phyloP scores from a whole-genome alignment of 2,113 vertebrate species.

The Alectura lathami region DNA sequence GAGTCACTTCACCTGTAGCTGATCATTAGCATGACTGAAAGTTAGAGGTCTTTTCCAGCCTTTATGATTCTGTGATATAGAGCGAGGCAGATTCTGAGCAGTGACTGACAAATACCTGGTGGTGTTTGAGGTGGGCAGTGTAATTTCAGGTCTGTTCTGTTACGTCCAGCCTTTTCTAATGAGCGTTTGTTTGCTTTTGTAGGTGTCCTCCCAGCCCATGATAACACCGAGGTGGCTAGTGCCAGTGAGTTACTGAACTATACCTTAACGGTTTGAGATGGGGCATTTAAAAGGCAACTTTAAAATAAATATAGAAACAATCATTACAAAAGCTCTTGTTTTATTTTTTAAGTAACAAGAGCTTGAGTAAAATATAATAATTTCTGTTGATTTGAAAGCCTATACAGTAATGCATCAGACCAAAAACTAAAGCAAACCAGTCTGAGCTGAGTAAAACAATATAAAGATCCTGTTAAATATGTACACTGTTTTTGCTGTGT shows the following conservation, averaged over 20 bases:
- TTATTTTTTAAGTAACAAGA: not conserved
- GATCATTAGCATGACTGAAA: rapidly evolving
- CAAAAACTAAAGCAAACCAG: not conserved
- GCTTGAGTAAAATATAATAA: not conserved
- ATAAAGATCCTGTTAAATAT: not conserved
- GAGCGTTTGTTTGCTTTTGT: conserved; percentile 45
- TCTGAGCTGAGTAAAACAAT: not conserved
- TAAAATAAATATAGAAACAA: too few relatives aligned
- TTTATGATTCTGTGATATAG: too few relatives aligned
- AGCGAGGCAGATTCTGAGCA: not conserved
- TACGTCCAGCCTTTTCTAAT: not conserved
- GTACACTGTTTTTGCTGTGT: not conserved
- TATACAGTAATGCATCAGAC: not conserved
- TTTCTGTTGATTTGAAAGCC: not conserved
- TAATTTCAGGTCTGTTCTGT: not conserved
- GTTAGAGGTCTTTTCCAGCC: too few relatives aligned
- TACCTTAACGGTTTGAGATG: not conserved
- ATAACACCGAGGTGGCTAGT: conserved; percentile 92
- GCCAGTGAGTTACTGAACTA: conserved; percentile 76
- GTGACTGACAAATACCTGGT: rapidly evolving
- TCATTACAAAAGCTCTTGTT: too few relatives aligned
- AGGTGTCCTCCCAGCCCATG: conserved; percentile 80
- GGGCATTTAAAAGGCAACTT: not conserved
- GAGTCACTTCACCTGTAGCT: not conserved
- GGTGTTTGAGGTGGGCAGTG: not conserved